Conservation (phyloP, 2,113 vertebrate genomes). For the Sylvietta virens region DNA sequence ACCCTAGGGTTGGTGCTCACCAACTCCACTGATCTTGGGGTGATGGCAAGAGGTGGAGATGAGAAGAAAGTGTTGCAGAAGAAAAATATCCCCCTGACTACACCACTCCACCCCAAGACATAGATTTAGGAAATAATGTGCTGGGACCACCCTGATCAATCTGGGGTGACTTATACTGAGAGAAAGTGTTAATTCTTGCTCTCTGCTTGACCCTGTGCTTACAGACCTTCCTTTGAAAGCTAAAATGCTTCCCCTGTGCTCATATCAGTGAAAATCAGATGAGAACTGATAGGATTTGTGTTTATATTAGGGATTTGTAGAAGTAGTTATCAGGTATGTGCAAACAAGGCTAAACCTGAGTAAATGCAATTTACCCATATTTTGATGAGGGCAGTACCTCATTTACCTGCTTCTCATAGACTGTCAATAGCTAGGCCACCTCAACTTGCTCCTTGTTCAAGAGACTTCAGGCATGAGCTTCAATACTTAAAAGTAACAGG, state of each 20-base stretch:
- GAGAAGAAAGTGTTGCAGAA: neutral
- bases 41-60: neutral
- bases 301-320: neutral
- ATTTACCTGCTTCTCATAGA: neutral
- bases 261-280: neutral
- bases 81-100: neutral
- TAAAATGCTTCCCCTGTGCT: neutral
- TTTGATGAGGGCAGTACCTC: neutral
- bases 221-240: neutral
- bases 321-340: neutral
- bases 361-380: neutral
- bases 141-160: neutral
- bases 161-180: neutral
- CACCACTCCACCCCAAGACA: accelerated
- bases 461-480: neutral
- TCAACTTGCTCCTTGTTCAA: neutral
- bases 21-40: neutral
- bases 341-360: neutral
- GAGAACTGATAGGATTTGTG: neutral
- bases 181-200: neutral
- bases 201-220: neutral
- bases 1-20: neutral
- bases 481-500: neutral
- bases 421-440: neutral
- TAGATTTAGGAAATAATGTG: neutral